Percentiles rank a stretch among this genome's conserved stretches.
These are phyloP conservation scores for Mohoua ochrocephala DNA, from an alignment of 2,113 vertebrate genomes.

Conservation along the genomic window DNA sequence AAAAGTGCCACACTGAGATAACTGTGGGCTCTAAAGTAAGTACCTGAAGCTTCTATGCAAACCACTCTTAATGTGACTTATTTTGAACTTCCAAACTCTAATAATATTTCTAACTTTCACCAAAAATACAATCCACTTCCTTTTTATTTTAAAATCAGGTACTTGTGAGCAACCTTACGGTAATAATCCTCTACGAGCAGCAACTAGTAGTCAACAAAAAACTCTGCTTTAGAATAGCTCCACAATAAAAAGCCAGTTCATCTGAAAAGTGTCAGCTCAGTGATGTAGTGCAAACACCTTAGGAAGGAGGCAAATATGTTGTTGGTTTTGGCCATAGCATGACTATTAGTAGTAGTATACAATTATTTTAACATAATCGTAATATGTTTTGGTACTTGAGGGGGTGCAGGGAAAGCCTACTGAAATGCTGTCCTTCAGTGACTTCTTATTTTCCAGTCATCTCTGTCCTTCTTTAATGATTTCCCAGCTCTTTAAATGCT, in stretches of 20 bases:
- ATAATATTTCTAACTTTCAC: background rate
- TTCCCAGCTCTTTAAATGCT: background rate
- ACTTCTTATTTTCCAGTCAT: background rate
- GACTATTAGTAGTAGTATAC: background rate
- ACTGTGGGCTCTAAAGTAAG: background rate
- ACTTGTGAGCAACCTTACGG: background rate
- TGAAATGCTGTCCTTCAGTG: background rate
- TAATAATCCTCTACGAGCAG: background rate
- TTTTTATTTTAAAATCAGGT: background rate
- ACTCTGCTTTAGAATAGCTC: background rate
- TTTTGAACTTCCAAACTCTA: background rate
- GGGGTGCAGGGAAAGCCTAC: background rate
- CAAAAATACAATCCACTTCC: background rate
- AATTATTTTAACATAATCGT: background rate
- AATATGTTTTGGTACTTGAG: background rate
- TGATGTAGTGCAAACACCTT: background rate
- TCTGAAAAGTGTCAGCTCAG: background rate
- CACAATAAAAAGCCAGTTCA: background rate
- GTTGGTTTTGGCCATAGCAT: background rate
- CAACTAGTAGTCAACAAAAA: background rate
- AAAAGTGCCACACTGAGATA: background rate
- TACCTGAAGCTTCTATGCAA: background rate
- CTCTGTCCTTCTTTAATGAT: background rate
- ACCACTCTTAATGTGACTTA: background rate
- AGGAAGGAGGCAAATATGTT: background rate